These are phyloP conservation scores for Strix uralensis DNA, from an alignment of 2,113 vertebrate species.

Conservation along the genomic window DNA sequence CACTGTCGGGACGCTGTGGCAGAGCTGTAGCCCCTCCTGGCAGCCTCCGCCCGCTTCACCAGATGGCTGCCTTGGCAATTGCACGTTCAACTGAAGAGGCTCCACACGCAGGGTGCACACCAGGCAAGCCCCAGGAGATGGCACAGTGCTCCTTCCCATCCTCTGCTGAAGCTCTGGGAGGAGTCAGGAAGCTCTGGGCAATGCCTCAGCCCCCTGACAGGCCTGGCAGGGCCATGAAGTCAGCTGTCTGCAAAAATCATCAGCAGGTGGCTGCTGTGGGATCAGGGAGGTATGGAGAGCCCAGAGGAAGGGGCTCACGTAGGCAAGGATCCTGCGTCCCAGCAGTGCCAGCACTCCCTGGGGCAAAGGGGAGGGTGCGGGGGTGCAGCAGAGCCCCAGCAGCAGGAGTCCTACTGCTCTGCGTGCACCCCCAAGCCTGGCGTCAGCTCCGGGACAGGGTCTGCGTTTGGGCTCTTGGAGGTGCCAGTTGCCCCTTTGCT, in stretches of 20 bases:
- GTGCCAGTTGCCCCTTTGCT: neutral
- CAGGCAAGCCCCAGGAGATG: neutral
- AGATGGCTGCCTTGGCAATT: neutral
- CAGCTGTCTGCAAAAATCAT: neutral
- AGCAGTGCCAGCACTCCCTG: neutral
- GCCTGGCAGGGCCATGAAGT: neutral
- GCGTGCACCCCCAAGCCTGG: neutral
- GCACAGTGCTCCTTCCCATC: neutral
- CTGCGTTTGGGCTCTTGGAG: neutral
- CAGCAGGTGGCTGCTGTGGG: neutral
- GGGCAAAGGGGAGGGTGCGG: neutral
- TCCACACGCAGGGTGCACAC: neutral
- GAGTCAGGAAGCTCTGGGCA: neutral
- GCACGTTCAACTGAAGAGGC: neutral
- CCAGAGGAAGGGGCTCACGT: neutral
- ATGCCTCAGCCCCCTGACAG: neutral
- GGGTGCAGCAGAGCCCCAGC: neutral
- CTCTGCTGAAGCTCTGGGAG: neutral
- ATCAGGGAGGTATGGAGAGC: neutral
- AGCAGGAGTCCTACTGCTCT: neutral
- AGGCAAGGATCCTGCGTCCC: rapidly evolving
- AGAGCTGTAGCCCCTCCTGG: neutral
- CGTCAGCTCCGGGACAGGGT: neutral
- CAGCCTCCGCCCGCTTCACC: neutral
- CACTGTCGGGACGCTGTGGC: neutral